phyloP scores from a whole-genome alignment of 2,888 invertebrate genomes.

The Leptinotarsa peninsularis region DNA sequence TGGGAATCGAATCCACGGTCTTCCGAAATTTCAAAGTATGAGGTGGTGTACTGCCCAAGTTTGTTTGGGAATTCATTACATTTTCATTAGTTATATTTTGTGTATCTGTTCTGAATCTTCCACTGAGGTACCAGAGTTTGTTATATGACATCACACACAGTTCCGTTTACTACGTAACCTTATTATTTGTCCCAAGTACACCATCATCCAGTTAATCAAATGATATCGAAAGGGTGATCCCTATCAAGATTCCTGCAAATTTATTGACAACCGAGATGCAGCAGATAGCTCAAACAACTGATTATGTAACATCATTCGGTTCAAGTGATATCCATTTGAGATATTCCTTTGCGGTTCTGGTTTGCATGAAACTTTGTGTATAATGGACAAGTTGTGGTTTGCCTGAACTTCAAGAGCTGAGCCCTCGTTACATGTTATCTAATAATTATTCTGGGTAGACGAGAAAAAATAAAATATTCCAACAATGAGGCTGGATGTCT shows the following conservation, averaged over 20 bases:
- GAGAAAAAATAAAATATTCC: slow-evolving; percentile 1
- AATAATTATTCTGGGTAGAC: neutral
- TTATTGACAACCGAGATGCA: slow-evolving; percentile 1
- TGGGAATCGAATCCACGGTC: no score
- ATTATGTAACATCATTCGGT: slow-evolving; percentile 14
- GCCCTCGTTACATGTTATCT: slow-evolving; percentile 7
- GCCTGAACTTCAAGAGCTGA: slow-evolving; percentile 19
- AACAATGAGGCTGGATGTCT: neutral
- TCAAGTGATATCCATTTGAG: slow-evolving; percentile 21
- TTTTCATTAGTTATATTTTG: no score
- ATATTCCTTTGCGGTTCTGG: slow-evolving; percentile 22
- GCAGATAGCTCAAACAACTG: slow-evolving; percentile 19
- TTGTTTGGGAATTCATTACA: no score
- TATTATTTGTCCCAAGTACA: no score
- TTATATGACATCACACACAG: no score
- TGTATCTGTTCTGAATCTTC: no score
- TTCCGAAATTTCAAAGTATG: no score
- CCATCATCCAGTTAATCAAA: no score
- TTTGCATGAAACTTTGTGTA: slow-evolving; percentile 2
- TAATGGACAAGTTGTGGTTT: slow-evolving; percentile 26
- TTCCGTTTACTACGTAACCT: no score
- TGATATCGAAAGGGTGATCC: no score
- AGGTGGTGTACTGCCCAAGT: no score
- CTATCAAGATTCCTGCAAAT: neutral
- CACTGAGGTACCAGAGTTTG: no score